phyloP scores from a whole-genome alignment of 2,797 vertebrate genomes.

The Morus bassanus region DNA sequence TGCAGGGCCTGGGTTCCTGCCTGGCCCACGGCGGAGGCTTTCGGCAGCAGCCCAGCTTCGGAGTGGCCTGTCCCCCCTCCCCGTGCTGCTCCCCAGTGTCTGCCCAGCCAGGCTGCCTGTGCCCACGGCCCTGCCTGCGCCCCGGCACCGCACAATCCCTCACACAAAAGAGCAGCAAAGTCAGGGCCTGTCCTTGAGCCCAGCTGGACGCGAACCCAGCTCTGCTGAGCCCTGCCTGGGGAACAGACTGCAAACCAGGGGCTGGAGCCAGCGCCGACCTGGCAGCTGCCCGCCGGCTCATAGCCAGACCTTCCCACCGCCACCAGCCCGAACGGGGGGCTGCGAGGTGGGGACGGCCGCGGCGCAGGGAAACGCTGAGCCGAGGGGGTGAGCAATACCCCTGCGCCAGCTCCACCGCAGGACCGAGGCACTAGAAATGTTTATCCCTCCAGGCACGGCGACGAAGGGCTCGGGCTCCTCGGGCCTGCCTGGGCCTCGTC shows the following conservation, averaged over 20 bases:
- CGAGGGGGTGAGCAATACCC: not conserved
- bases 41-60: not conserved
- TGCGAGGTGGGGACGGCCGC: not conserved
- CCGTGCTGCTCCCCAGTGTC: not conserved
- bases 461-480: accelerated
- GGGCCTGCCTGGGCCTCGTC: not conserved
- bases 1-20: not conserved
- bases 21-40: no score
- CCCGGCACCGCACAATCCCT: not conserved
- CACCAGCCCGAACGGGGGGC: not conserved
- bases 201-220: accelerated
- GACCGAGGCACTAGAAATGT: not conserved
- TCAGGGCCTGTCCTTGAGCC: not conserved
- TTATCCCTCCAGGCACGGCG: no score
- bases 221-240: not conserved
- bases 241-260: not conserved
- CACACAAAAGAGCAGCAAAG: not conserved
- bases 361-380: not conserved
- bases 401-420: accelerated
- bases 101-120: not conserved
- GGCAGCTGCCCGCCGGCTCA: not conserved
- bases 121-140: not conserved
- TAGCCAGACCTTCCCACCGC: not conserved
- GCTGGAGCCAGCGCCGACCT: not conserved
- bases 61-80: not conserved